These are phyloP conservation scores for Synodontis membranacea DNA, from an alignment of 2,113 vertebrate species.

Conservation along the genomic window DNA sequence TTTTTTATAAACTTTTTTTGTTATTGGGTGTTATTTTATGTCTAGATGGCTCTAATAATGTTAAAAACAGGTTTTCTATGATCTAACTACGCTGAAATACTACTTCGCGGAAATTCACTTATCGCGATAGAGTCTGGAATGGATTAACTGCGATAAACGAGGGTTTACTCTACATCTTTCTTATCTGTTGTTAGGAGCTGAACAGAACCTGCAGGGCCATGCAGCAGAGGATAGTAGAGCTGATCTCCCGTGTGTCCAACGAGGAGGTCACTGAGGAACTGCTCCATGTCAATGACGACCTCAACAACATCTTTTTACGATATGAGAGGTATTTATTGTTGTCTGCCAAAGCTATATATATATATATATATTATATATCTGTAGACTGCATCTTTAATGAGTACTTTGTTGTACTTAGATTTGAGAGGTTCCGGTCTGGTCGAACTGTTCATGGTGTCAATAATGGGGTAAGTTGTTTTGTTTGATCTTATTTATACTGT, in stretches of 20 bases:
- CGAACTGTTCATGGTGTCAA: slow-evolving; percentile 83
- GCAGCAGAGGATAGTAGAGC: slow-evolving; percentile 95
- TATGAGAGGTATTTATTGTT: slow-evolving; percentile 81
- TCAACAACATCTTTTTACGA: slow-evolving; percentile 96
- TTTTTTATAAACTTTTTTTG: too few species aligned
- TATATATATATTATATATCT: too few species aligned
- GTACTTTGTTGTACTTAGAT: slow-evolving; percentile 70
- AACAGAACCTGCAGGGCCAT: slow-evolving; percentile 94
- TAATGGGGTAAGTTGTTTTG: slow-evolving; percentile 85
- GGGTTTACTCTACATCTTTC: background rate
- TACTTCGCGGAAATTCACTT: too few species aligned
- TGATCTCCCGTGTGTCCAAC: slow-evolving; percentile 91
- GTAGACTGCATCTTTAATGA: background rate
- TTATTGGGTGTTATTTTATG: too few species aligned
- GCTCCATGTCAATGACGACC: slow-evolving; percentile 93
- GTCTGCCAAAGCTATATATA: background rate
- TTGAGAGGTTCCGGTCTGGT: slow-evolving; percentile 88
- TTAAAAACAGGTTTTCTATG: too few species aligned
- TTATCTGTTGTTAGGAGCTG: slow-evolving; percentile 76
- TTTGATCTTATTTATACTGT: background rate
- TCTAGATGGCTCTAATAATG: too few species aligned
- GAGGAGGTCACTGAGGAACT: slow-evolving; percentile 96
- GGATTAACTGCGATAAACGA: too few species aligned
- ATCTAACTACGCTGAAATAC: too few species aligned
- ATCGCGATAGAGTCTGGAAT: too few species aligned